Conservation (phyloP, 1,140 invertebrate genomes). For the Olivierus martensii region DNA sequence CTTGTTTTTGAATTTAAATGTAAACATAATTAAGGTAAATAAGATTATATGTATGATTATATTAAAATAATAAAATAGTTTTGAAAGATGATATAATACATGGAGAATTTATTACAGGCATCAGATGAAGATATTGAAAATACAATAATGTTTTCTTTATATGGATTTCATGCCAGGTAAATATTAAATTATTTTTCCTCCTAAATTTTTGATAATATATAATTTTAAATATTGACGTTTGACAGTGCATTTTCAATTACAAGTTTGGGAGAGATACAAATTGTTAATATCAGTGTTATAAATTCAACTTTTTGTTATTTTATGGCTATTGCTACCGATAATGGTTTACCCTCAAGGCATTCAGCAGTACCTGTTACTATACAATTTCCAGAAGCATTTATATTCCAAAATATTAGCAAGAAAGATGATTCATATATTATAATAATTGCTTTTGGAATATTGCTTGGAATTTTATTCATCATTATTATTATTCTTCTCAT, state of each 20-base stretch:
- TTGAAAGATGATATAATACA: no score
- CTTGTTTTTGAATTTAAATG: no score
- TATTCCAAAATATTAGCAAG: slow-evolving; percentile 6
- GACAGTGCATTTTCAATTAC: slow-evolving; percentile 37
- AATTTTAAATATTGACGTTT: no score
- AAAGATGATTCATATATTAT: slow-evolving; percentile 36
- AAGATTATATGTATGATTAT: no score
- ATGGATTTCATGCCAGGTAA: no score
- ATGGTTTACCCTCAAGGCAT: slow-evolving; percentile 53
- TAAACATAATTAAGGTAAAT: no score
- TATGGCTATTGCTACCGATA: slow-evolving; percentile 63
- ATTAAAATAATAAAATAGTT: no score
- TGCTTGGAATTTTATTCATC: slow-evolving; percentile 50
- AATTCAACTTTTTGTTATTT: slow-evolving; percentile 49
- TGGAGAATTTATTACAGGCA: no score
- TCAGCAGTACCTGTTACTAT: slow-evolving; percentile 56
- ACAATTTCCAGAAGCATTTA: slow-evolving; percentile 39
- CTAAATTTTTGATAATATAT: no score
- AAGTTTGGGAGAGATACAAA: slow-evolving; percentile 35
- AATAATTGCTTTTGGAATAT: slow-evolving; percentile 49
- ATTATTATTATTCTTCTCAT: slow-evolving; percentile 53
- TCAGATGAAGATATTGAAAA: no score
- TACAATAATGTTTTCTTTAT: no score
- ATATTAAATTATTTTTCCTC: no score
- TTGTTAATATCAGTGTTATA: slow-evolving; percentile 29